A percentile compares a stretch with the other conserved stretches of the same genome.
Conservation (phyloP, 1,140 invertebrate species). For the Wiebesia pumilae region DNA sequence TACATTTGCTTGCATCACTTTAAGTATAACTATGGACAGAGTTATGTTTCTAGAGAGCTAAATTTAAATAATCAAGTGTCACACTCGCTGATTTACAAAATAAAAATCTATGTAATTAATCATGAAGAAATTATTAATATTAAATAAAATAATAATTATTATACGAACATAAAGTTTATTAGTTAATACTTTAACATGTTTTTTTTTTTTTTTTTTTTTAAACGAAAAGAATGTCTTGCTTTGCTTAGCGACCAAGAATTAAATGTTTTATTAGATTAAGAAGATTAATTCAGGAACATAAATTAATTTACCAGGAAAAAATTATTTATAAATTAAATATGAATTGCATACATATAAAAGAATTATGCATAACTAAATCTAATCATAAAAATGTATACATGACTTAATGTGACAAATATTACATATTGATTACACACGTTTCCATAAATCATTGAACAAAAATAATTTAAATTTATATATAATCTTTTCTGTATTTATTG, state of each 20-base stretch:
- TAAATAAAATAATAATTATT: slow-evolving; percentile 44
- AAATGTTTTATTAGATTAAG: background rate
- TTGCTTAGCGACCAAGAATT: slow-evolving; percentile 32
- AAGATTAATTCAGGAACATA: slow-evolving; percentile 19
- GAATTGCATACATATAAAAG: background rate
- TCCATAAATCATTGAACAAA: background rate
- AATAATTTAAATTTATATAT: slow-evolving; percentile 20
- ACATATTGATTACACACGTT: background rate
- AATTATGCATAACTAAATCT: slow-evolving; percentile 9
- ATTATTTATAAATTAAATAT: slow-evolving; percentile 33
- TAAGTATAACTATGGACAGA: slow-evolving; percentile 50
- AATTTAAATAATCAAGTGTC: background rate
- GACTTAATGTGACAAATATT: background rate
- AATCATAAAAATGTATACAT: background rate
- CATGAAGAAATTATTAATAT: slow-evolving; percentile 53
- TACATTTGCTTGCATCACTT: slow-evolving; percentile 40
- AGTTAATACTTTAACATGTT: slow-evolving; percentile 25
- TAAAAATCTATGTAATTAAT: slow-evolving; percentile 40
- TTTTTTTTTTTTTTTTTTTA: too few relatives aligned
- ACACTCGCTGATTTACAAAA: slow-evolving; percentile 19
- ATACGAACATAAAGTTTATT: slow-evolving; percentile 49
- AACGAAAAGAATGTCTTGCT: too few relatives aligned
- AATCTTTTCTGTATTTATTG: slow-evolving; percentile 17
- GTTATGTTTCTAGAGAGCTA: slow-evolving; percentile 12
- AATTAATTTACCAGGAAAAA: slow-evolving; percentile 23